Percentiles rank a stretch among this genome's conserved stretches.
Evolutionary conservation across 2,797 vertebrate species (phyloP).

Genomic region (Neosalanx taihuensis): DNA sequence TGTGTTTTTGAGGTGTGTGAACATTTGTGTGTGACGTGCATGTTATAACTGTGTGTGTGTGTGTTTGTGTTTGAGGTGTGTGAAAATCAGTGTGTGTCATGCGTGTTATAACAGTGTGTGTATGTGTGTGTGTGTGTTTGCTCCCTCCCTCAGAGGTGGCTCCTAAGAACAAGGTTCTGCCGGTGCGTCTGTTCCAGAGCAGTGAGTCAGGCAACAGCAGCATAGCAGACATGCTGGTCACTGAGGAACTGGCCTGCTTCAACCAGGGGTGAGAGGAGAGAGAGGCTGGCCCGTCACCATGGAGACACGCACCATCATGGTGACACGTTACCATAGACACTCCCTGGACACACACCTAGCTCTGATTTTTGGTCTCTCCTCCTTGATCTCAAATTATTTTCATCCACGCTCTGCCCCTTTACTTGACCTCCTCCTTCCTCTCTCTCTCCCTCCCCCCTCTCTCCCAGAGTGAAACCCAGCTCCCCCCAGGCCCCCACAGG

Average conservation of each 20-base stretch:
- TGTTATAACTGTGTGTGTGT: too few relatives aligned
- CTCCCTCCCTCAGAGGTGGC: constrained; percentile 12
- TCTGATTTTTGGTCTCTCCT: constrained; percentile 1
- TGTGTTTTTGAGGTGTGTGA: too few relatives aligned
- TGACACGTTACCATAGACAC: not conserved
- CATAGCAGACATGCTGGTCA: constrained; percentile 24
- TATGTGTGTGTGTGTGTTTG: constrained; percentile 24
- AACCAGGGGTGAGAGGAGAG: constrained; percentile 21
- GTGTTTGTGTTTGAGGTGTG: too few relatives aligned
- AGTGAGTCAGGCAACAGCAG: not conserved
- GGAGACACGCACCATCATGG: not conserved
- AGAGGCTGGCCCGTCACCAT: not conserved
- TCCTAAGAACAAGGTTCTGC: constrained; percentile 14
- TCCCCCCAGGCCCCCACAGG: constrained; percentile 12
- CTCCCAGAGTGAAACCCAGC: constrained; percentile 28
- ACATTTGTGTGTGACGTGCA: not conserved
- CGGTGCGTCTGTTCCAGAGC: constrained; percentile 17
- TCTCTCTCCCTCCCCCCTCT: not conserved
- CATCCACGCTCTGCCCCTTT: not conserved
- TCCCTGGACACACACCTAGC: constrained; percentile 11
- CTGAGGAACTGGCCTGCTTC: constrained; percentile 22
- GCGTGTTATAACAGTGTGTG: not conserved
- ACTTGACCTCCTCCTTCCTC: not conserved
- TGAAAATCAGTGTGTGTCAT: not conserved
- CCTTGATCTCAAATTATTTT: not conserved